phyloP scores from a whole-genome alignment of 2,888 invertebrate genomes.

The Nemoura dubitans region DNA sequence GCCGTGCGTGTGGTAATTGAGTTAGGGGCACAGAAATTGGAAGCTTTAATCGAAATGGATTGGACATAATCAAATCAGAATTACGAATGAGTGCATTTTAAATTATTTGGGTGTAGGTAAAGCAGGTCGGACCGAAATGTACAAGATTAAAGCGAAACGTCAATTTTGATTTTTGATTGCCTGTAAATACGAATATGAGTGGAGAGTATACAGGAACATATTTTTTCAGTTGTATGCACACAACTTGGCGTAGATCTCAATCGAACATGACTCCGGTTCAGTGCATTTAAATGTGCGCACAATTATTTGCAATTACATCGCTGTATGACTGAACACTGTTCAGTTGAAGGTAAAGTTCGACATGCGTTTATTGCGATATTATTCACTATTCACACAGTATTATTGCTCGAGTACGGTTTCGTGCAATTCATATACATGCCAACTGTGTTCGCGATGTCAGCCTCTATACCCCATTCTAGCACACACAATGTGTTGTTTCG shows the following conservation, averaged over 20 bases:
- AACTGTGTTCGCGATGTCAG: background rate
- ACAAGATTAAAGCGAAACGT: background rate
- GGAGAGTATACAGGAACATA: background rate
- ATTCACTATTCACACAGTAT: conserved; percentile 12
- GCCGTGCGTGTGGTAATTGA: background rate
- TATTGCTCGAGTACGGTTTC: background rate
- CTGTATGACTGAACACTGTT: background rate
- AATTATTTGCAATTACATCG: background rate
- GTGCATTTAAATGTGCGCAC: background rate
- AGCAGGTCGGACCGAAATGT: background rate
- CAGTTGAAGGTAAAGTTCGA: background rate
- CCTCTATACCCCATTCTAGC: background rate
- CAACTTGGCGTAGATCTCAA: background rate
- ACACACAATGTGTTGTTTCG: conserved; percentile 16
- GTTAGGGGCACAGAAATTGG: background rate
- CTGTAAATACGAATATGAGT: background rate
- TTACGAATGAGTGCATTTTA: background rate
- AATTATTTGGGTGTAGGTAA: background rate
- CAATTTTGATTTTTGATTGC: background rate
- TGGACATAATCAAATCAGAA: background rate
- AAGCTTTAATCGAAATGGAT: conserved; percentile 7
- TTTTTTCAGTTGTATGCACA: background rate
- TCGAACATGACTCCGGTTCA: background rate
- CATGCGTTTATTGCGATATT: conserved; percentile 4
- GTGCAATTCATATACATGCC: background rate